These are phyloP conservation scores for Ceratina japonica DNA, from an alignment of 1,140 invertebrate species.

Conservation along the genomic window DNA sequence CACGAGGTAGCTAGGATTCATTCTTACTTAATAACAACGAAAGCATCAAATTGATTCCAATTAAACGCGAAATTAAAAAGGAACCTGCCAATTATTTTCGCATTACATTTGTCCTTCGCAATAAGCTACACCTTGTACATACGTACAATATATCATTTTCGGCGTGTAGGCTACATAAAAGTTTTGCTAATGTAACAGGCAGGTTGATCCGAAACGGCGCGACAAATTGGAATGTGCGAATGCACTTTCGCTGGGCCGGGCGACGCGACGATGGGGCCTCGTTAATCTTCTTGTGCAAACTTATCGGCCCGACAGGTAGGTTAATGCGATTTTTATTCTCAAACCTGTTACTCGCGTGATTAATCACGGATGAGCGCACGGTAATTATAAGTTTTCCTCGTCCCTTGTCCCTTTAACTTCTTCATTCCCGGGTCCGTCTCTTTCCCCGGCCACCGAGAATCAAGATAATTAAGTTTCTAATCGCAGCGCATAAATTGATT, in stretches of 20 bases:
- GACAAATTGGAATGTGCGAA: constrained; percentile 35
- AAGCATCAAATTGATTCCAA: background rate
- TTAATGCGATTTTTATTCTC: constrained; percentile 51
- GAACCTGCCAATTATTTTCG: background rate
- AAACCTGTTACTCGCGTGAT: constrained; percentile 46
- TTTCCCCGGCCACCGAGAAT: too few species aligned
- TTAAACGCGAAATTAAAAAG: background rate
- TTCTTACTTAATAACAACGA: background rate
- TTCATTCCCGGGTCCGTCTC: background rate
- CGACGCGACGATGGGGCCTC: constrained; percentile 5
- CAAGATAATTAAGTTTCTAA: constrained; percentile 33
- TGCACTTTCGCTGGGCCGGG: constrained; percentile 44
- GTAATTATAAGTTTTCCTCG: constrained; percentile 44
- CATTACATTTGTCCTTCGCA: too few species aligned
- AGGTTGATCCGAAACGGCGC: constrained; percentile 23
- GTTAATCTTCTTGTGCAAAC: constrained; percentile 50
- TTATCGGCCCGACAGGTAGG: constrained; percentile 38
- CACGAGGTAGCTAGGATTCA: background rate
- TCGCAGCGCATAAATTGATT: too few species aligned
- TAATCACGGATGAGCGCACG: constrained; percentile 28
- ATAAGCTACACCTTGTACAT: too few species aligned
- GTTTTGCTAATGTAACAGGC: constrained; percentile 11
- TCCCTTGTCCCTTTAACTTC: background rate
- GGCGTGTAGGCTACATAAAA: background rate
- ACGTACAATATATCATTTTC: too few species aligned